phyloP scores from a whole-genome alignment of 2,888 invertebrate genomes.

The Dasypogon diadema region DNA sequence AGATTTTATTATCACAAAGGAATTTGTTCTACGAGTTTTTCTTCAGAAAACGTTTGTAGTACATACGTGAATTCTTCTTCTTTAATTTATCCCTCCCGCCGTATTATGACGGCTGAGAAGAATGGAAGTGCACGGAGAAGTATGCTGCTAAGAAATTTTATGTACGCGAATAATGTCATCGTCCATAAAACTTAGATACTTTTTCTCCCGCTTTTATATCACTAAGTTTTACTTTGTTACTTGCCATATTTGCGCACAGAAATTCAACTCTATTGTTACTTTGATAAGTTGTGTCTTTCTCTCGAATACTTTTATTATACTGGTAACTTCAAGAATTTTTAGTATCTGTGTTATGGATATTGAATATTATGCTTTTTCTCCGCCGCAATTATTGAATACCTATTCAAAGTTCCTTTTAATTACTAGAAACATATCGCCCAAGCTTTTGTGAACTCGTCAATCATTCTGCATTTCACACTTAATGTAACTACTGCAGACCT shows the following conservation, averaged over 20 bases:
- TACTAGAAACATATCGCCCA: no score
- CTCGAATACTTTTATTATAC: no score
- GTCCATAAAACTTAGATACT: background rate
- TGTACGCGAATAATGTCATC: background rate
- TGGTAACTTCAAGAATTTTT: no score
- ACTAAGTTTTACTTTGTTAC: background rate
- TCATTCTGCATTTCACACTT: no score
- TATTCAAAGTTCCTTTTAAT: no score
- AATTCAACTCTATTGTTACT: background rate
- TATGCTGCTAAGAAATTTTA: background rate
- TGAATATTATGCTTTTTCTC: no score
- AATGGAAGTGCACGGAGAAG: background rate
- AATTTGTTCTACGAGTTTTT: constrained; percentile 36
- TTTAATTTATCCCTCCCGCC: constrained; percentile 22
- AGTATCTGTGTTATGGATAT: no score
- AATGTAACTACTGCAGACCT: no score
- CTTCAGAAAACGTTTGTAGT: constrained; percentile 15
- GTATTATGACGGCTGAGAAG: background rate
- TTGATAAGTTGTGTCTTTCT: background rate
- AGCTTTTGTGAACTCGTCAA: no score
- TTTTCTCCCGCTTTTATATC: background rate
- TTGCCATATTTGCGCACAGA: background rate
- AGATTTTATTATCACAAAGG: constrained; percentile 56
- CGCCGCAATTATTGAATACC: no score
- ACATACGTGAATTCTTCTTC: constrained; percentile 36